These are phyloP conservation scores for Toxotes lorentzi DNA, from an alignment of 2,797 vertebrate genomes.

Conservation along the genomic window DNA sequence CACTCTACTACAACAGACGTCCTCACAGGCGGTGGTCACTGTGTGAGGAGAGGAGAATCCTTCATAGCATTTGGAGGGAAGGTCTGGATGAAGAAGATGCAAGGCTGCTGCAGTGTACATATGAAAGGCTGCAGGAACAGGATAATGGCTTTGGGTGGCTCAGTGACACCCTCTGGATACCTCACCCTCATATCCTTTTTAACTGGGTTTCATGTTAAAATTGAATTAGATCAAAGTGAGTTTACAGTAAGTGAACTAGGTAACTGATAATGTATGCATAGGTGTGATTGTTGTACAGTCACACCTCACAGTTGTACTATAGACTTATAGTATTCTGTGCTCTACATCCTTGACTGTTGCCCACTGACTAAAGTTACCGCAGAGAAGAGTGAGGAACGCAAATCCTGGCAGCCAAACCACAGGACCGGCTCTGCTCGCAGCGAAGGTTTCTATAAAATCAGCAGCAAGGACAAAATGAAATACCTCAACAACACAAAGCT, in stretches of 20 bases:
- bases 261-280: not conserved
- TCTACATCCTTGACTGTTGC: conserved; percentile 85
- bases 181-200: conserved; percentile 97
- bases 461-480: conserved; percentile 93
- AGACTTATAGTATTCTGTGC: not conserved
- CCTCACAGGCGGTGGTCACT: conserved; percentile 84
- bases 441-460: conserved; percentile 97
- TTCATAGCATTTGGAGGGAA: conserved; percentile 92
- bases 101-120: conserved; percentile 88
- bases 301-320: too few relatives aligned
- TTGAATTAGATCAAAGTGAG: not conserved
- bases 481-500: conserved; percentile 88
- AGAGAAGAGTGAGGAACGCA: conserved; percentile 85
- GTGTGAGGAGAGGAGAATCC: conserved; percentile 91
- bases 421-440: conserved; percentile 93
- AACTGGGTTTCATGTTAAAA: conserved; percentile 4
- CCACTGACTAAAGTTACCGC: conserved; percentile 90
- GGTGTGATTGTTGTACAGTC: not conserved
- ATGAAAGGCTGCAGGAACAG: conserved; percentile 89
- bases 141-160: conserved; percentile 92
- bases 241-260: not conserved
- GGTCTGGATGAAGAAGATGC: conserved; percentile 95
- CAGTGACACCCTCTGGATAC: conserved; percentile 91
- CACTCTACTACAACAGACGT: conserved; percentile 71
- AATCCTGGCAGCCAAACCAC: conserved; percentile 86